Evolutionary conservation across 2,113 vertebrate genomes (phyloP), one percentile per base, ranked within the genome.

Genomic region (Uria lomvia): DNA sequence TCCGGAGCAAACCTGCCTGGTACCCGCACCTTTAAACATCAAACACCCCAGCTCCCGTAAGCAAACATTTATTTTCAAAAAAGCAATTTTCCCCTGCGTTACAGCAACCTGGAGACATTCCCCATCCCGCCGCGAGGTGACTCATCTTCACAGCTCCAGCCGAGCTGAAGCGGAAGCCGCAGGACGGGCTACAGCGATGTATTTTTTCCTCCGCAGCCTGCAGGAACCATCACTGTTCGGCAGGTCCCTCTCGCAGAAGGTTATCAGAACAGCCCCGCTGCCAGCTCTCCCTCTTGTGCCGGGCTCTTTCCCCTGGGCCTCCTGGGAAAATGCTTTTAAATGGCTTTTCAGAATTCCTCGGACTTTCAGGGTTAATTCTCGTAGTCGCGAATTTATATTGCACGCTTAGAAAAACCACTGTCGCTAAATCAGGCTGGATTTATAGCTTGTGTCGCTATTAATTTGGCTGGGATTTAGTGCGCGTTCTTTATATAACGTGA

Each of bases 271-370:
- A 92, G 58, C 59, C 59, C 18, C 0, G 5, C 53, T 91, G 86
- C 59, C 92, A 90, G 43, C 24, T 45, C 36, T 63, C n/a, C 8
- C 26, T 49, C 68, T 45, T 52, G 34, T 49, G 34, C 0, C 0
- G 47, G 63, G 70, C 86, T 86, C 45, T 65, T 96, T 83, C 52
- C 24, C 15, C 70, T 38, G 49, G 42, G 45, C 38, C 87, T 90
- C 86, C 42, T 53, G 82, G 55, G 73, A 87, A 92, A 88, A 78
- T 6, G 68, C 47, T 73, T 95, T 91, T 78, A 71, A 90, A 72
- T 30, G 50, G 79, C 70, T 94, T 83, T 76, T 92, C 38, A 58
- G 92, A 78, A 77, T 95, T 88, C 90, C 81, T 93, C 66, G 88
- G 91, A 43, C 79, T 72, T 80, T 86, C 27, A 43, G 65, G 65